These are phyloP conservation scores for Callithrix jacchus DNA, from an alignment of 2,113 vertebrate genomes.

Conservation along the genomic window DNA sequence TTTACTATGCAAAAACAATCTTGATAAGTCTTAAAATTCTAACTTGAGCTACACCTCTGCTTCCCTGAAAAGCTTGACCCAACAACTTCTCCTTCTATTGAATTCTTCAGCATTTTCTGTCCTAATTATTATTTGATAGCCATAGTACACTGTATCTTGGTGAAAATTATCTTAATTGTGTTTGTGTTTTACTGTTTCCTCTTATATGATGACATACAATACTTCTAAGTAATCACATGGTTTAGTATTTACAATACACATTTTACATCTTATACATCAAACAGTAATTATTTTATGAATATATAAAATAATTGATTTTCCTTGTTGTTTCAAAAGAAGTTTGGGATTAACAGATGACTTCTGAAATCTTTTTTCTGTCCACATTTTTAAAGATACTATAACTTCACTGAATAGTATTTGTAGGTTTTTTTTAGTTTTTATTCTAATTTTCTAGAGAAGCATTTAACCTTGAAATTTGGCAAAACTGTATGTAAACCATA, in stretches of 20 bases:
- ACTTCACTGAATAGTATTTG: neutral
- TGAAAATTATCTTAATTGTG: neutral
- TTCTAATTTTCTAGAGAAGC: slow-evolving; percentile 6
- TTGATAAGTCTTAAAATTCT: neutral
- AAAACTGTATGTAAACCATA: neutral
- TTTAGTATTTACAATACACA: neutral
- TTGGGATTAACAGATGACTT: neutral
- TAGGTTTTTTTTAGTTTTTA: neutral
- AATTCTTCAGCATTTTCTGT: neutral
- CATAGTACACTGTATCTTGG: neutral
- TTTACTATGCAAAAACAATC: neutral
- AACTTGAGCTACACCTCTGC: neutral
- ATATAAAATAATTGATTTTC: slow-evolving; percentile 15
- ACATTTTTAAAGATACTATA: neutral
- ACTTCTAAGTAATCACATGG: neutral
- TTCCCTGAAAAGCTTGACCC: neutral
- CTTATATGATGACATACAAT: neutral
- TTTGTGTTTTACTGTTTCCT: neutral
- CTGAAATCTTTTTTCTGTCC: neutral
- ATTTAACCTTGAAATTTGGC: neutral
- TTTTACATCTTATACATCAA: neutral
- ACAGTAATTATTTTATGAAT: neutral
- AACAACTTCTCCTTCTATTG: neutral
- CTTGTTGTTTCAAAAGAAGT: neutral
- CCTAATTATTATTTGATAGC: neutral